A percentile compares a stretch with the other conserved stretches of the same genome.
Conservation (phyloP, 2,888 invertebrate genomes). For the Gnatocerus cornutus region DNA sequence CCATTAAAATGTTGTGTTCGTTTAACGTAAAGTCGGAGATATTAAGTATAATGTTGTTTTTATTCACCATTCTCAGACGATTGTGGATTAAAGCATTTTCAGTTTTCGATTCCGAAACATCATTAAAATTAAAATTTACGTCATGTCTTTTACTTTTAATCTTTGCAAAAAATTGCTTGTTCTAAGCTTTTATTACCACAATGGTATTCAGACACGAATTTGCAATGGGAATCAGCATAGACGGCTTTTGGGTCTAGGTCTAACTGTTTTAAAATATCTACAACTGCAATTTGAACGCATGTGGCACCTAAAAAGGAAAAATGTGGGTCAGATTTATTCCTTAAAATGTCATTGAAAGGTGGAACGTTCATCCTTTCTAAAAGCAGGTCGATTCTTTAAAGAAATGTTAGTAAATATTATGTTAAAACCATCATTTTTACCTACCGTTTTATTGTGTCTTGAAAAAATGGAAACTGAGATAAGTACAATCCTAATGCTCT, state of each 20-base stretch:
- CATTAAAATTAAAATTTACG: background rate
- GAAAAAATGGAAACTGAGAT: conserved; percentile 76
- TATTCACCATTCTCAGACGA: no score
- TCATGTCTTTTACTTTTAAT: no score
- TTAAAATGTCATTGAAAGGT: conserved; percentile 3
- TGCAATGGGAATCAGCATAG: conserved; percentile 1
- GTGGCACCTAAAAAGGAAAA: background rate
- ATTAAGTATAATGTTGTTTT: no score
- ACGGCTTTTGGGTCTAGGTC: conserved; percentile 4
- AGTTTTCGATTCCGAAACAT: no score
- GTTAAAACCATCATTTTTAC: no score
- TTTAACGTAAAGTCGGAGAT: conserved; percentile 76
- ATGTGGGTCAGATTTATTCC: background rate
- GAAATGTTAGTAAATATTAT: background rate
- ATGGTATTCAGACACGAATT: conserved; percentile 10
- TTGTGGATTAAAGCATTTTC: no score
- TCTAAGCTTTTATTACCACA: background rate
- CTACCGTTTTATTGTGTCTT: conserved; percentile 10
- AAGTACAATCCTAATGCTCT: background rate
- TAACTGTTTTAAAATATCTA: conserved; percentile 19
- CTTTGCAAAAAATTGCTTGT: background rate
- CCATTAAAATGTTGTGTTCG: no score
- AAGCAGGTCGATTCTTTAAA: background rate
- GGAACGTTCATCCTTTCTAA: no score
- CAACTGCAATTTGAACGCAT: conserved; percentile 15